Evolutionary conservation across 2,888 invertebrate genomes (phyloP).

Genomic region (Dynastes grantii): DNA sequence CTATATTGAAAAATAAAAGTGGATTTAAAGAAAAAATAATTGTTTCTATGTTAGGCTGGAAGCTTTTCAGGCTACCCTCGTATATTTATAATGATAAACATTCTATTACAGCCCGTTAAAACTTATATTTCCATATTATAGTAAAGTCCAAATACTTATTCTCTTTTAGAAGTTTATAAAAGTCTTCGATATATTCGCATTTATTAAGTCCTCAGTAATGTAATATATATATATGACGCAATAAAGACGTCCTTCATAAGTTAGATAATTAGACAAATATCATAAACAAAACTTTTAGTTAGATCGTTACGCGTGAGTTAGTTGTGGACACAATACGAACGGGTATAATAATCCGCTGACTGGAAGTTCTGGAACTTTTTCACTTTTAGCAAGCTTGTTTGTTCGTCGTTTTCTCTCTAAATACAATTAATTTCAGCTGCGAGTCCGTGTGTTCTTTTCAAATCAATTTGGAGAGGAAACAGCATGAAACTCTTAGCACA

Average conservation of each 20-base stretch:
- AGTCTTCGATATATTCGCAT: too few species aligned
- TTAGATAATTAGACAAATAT: not conserved
- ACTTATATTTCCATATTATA: not conserved
- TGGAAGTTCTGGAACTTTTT: constrained; percentile 28
- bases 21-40: too few species aligned
- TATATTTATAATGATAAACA: too few species aligned
- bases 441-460: constrained; percentile 13
- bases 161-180: too few species aligned
- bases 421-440: constrained; percentile 37
- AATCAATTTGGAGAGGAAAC: constrained; percentile 28
- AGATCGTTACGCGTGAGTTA: not conserved
- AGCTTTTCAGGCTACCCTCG: too few species aligned
- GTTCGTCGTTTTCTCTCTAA: constrained; percentile 26
- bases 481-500: constrained; percentile 22
- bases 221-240: too few species aligned
- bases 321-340: constrained; percentile 26
- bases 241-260: too few species aligned
- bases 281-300: not conserved
- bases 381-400: constrained; percentile 18
- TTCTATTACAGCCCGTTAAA: not conserved
- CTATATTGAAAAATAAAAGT: too few species aligned
- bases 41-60: too few species aligned
- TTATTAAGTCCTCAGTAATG: too few species aligned
- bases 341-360: constrained; percentile 27
- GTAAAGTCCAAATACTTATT: too few species aligned